Evolutionary conservation across 2,888 invertebrate genomes (phyloP).

Genomic region (Crepidodera aurea): DNA sequence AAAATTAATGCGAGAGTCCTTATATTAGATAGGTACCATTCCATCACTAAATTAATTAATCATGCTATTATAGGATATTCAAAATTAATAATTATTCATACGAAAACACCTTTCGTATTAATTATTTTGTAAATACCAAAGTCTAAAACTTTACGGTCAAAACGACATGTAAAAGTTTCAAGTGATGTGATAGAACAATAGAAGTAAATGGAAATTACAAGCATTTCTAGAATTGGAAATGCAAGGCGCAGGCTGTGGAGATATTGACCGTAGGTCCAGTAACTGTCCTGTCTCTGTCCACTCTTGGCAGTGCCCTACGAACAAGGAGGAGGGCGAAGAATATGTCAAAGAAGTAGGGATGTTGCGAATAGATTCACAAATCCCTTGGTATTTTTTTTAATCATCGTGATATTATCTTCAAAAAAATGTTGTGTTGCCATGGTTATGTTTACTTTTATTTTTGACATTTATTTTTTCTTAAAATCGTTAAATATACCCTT

Average conservation of each 20-base stretch:
- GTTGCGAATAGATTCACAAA: not conserved
- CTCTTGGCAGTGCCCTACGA: slow-evolving; percentile 39
- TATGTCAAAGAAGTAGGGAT: slow-evolving; percentile 32
- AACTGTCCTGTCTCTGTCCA: slow-evolving; percentile 51
- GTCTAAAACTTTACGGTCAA: slow-evolving; percentile 17
- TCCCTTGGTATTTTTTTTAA: too few species aligned
- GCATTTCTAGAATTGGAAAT: slow-evolving; percentile 36
- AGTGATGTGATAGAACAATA: slow-evolving; percentile 21
- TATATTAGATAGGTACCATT: too few species aligned
- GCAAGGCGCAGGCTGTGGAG: slow-evolving; percentile 52
- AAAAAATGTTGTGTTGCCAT: too few species aligned
- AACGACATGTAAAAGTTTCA: not conserved
- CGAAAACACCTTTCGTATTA: not conserved
- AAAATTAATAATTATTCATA: not conserved
- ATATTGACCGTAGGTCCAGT: slow-evolving; percentile 48
- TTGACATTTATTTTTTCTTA: too few species aligned
- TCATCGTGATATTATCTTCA: too few species aligned
- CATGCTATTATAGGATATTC: too few species aligned
- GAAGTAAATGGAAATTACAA: slow-evolving; percentile 21
- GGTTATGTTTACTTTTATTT: too few species aligned
- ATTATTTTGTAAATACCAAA: not conserved
- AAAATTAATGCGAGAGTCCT: too few species aligned
- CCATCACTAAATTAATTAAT: too few species aligned
- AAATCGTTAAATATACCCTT: too few species aligned
- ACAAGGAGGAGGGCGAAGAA: slow-evolving; percentile 41